Evolutionary conservation across 2,888 invertebrate genomes (phyloP).

Genomic region (Macropis europaea): DNA sequence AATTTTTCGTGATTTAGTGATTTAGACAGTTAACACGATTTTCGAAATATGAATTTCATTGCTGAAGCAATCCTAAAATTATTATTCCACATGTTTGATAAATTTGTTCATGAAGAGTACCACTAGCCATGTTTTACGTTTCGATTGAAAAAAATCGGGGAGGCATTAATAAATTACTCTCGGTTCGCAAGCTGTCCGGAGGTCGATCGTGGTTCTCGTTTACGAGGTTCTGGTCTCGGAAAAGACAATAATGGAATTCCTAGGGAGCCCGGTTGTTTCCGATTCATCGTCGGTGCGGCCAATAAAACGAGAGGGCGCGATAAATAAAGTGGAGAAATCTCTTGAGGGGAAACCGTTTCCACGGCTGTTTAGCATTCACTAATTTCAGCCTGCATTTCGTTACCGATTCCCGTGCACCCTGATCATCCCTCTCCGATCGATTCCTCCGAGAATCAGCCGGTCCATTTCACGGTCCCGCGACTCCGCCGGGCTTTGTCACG

Average conservation of each 20-base stretch:
- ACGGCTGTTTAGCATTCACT: constrained; percentile 66
- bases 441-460: constrained; percentile 36
- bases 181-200: not conserved
- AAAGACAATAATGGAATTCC: constrained; percentile 50
- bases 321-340: constrained; percentile 59
- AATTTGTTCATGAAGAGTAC: too few relatives aligned
- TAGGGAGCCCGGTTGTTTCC: constrained; percentile 17
- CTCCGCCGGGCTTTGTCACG: not conserved
- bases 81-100: too few relatives aligned
- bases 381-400: constrained; percentile 60
- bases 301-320: constrained; percentile 59
- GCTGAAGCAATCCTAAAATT: too few relatives aligned
- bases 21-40: too few relatives aligned
- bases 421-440: constrained; percentile 52
- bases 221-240: constrained; percentile 7
- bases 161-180: too few relatives aligned
- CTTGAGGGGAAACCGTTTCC: constrained; percentile 17
- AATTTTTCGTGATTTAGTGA: too few relatives aligned
- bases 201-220: not conserved
- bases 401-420: constrained; percentile 45
- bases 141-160: too few relatives aligned
- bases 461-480: not conserved
- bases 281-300: constrained; percentile 40
- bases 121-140: too few relatives aligned
- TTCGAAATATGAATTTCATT: too few relatives aligned